phyloP scores from a whole-genome alignment of 2,888 invertebrate genomes.

The Trichopoda pennipes region DNA sequence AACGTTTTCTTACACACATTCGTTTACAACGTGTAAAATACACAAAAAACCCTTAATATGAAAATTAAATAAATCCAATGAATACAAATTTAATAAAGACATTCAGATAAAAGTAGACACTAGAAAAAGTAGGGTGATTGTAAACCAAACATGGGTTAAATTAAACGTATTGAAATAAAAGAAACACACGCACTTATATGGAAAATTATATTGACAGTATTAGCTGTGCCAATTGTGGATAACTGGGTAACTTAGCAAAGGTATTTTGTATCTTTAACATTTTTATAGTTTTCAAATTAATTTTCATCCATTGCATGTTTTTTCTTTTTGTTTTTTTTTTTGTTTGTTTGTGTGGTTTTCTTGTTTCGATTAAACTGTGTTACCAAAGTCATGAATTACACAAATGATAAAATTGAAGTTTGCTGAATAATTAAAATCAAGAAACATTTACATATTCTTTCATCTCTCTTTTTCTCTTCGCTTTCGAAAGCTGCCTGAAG shows the following conservation, averaged over 20 bases:
- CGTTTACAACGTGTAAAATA: not conserved
- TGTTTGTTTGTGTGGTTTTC: too few relatives aligned
- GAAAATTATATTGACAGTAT: conserved; percentile 24
- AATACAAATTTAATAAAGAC: conserved; percentile 66
- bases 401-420: too few relatives aligned
- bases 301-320: too few relatives aligned
- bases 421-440: not conserved
- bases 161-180: conserved; percentile 54
- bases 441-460: not conserved
- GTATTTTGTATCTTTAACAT: conserved; percentile 13
- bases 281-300: not conserved
- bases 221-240: conserved; percentile 58
- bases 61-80: conserved; percentile 65
- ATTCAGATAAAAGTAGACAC: conserved; percentile 28
- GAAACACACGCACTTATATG: conserved; percentile 4
- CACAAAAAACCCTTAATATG: conserved; percentile 34
- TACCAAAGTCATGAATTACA: not conserved
- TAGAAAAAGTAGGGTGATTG: conserved; percentile 56
- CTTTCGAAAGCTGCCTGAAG: too few relatives aligned
- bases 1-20: not conserved
- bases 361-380: not conserved
- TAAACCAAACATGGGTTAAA: conserved; percentile 65
- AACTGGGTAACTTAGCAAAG: conserved; percentile 55
- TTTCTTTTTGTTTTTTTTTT: too few relatives aligned
- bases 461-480: too few relatives aligned